Evolutionary conservation across 1,140 invertebrate species (phyloP), one percentile per base, ranked within the genome.

Genomic region (Lasaia peninsularis): DNA sequence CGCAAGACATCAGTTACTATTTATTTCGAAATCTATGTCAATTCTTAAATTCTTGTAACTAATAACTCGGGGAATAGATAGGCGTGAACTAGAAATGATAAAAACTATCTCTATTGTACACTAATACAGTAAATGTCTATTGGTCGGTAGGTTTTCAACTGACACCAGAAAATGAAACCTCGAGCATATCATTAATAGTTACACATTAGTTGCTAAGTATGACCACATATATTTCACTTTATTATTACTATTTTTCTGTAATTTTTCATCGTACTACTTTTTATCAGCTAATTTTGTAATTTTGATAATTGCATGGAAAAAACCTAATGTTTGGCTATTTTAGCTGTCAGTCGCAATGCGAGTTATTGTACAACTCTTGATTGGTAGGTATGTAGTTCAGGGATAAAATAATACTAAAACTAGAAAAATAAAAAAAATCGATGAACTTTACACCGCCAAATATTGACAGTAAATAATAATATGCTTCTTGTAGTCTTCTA

Each of bases 1-100:
- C 40, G 40, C 18, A 48, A 48, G 18, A 16, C 11, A 20, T 48
- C 40, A 48, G 9, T 18, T 48, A 48, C 16, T 48, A 48, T 48
- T 48, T 48, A 5, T 48, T 48, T 48, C 40, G 40, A 48, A 16
- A 48, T 18, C 11, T 10, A 5, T 21, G 18, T 48, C 40, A 16
- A 48, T 48, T 16, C 20, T 48, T 48, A 20, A 44, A 44, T 20
- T 44, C 40, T 18, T 18, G 10, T 21, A 48, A 21, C 11, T 40
- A 40, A 37, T 14, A 16, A 11, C 10, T 18, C 18, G 18, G 1
- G 10, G 14, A 18, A 40, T 16, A 9, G 40, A 44, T 18, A 44
- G 40, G 16, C 10, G 11, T 10, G 16, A 21, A 44, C 10, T 44
- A 18, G 10, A 44, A 44, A 21, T 20, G 18, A 44, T 20, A 18